phyloP scores from a whole-genome alignment of 2,797 vertebrate species.

The Borostomias antarcticus region DNA sequence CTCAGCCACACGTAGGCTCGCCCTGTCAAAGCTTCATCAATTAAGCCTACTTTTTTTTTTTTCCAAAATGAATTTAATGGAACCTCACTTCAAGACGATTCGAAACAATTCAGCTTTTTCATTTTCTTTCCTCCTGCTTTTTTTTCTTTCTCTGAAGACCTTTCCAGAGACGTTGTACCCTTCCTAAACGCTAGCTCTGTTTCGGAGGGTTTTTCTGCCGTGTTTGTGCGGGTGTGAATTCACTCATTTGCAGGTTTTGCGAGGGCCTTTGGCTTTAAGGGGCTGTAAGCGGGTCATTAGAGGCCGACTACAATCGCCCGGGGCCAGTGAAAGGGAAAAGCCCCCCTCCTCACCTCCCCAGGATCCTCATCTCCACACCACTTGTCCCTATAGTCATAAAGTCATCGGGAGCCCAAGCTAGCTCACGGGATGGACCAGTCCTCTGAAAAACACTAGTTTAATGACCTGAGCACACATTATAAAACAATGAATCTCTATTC shows the following conservation, averaged over 20 bases:
- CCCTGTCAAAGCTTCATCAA: conserved; percentile 33
- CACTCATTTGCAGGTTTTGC: conserved; percentile 28
- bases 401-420: conserved; percentile 69
- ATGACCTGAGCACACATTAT: conserved; percentile 81
- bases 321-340: conserved; percentile 63
- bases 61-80: no score
- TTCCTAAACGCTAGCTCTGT: not conserved
- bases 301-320: conserved; percentile 33
- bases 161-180: not conserved
- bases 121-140: no score
- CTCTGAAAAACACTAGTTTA: conserved; percentile 84
- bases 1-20: conserved; percentile 42
- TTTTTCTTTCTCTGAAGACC: not conserved
- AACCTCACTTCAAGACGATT: no score
- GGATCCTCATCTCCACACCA: conserved; percentile 61
- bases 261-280: conserved; percentile 54
- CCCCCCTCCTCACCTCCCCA: conserved; percentile 53
- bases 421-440: conserved; percentile 63
- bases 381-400: conserved; percentile 85
- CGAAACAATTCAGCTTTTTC: no score
- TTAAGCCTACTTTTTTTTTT: no score
- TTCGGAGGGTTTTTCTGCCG: not conserved
- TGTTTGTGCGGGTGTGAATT: conserved; percentile 35
- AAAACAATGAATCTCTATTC: conserved; percentile 80
- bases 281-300: conserved; percentile 54